Evolutionary conservation across 2,113 vertebrate species (phyloP), one percentile per base, ranked within the genome.

Genomic region (Dasyprocta punctata): DNA sequence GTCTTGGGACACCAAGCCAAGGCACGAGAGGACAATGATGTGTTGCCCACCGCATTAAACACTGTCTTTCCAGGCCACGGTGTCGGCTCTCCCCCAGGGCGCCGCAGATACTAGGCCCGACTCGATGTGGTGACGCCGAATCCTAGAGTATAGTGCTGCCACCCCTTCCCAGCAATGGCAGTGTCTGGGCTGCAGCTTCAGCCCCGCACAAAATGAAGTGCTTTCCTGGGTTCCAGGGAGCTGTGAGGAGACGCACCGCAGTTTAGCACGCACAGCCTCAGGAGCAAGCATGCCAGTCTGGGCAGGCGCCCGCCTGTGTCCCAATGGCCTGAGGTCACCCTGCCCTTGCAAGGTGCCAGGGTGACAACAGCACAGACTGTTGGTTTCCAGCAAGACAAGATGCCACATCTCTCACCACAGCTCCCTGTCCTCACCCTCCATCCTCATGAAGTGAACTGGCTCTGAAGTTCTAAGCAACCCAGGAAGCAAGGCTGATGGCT

Each of bases 21-120:
- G 58, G 30, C 65, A 5, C 0, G 1, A 3, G 52, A 83, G 30
- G 33, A 16, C 0, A 5, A 3, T 0, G 3, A 20, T 22, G 0
- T 33, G 16, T 3, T 17, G 33, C 54, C 38, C 38, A 60, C 28
- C 4, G 54, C n/a, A 47, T 9, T 41, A 20, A 19, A 1, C 41
- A 3, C 1, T 8, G 1, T 24, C 77, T 36, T 44, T 38, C 24
- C 11, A 4, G 33, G 22, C 7, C 36, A 81, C 78, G 65, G 52
- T 19, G 22, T 52, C 16, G 24, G 49, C 26, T 85, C 6, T 6
- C 26, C 8, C 60, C 6, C 16, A 22, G 65, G 24, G 36, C 41
- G 14, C 3, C 13, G 60, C 52, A 11, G 11, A 47, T 10, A 47
- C 30, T 1, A 16, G 58, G n/a, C 33, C 49, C 38, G 6, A n/a